These are phyloP conservation scores for Mormyrus iriodes DNA, from an alignment of 2,113 vertebrate genomes.

Conservation along the genomic window DNA sequence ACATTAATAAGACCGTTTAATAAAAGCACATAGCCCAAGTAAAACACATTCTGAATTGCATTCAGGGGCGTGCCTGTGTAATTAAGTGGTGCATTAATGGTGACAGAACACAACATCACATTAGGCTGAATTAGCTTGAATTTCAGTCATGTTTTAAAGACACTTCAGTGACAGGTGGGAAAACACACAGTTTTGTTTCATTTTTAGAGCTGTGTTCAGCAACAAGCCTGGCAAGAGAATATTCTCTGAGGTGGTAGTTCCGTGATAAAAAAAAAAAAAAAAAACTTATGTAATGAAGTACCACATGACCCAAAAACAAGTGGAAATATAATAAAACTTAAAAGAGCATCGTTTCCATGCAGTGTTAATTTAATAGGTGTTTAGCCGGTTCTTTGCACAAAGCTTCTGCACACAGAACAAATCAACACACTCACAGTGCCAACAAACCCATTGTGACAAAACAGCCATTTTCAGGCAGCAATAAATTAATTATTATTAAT, in stretches of 20 bases:
- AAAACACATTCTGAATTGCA: not conserved
- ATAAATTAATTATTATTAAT: not conserved
- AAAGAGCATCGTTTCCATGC: not conserved
- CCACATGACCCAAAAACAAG: not conserved
- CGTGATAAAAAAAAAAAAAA: not conserved
- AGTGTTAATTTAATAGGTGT: slow-evolving; percentile 8
- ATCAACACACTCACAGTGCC: not conserved
- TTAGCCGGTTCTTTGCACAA: not conserved
- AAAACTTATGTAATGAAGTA: not conserved
- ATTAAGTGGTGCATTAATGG: not conserved
- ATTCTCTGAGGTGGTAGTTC: not conserved
- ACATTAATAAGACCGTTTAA: not conserved
- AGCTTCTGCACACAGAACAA: not conserved
- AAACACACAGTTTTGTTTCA: not conserved
- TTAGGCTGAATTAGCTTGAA: not conserved
- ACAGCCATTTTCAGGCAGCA: not conserved
- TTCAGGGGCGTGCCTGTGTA: not conserved
- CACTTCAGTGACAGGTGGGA: not conserved
- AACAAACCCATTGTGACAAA: not conserved
- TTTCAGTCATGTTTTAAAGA: not conserved
- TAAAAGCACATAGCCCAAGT: not conserved
- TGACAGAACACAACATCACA: not conserved
- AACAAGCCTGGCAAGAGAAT: not conserved
- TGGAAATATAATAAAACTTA: not conserved
- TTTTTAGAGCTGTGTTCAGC: not conserved